Base-by-base conservation (phyloP, 1,140 invertebrate genomes). In the Bathynomus jamesi region DNA sequence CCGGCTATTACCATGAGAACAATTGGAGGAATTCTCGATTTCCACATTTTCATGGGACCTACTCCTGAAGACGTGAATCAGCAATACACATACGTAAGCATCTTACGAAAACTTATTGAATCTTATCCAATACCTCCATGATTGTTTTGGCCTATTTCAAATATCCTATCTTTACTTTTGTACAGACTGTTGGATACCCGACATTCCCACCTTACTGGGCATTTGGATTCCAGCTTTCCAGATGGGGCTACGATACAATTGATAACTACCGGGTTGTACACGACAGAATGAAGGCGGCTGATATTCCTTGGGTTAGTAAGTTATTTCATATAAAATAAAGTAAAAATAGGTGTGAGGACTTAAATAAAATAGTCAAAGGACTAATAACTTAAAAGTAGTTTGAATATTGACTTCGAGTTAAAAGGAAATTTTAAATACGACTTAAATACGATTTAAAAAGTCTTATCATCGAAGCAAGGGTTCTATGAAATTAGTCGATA, bases 201-300 rank as follows among this genome's bases (percentile, higher is more conserved):
- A 78, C 75, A 65, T 81, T 86, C 78, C 84, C 84, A 21, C 84
- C 85, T 21, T 85, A 85, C 74, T 86, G 83, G 84, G 74, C 81
- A 5, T 77, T 86, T 17, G 85, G 85, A 17, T 85, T 85, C 76
- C 85, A 86, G 67, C 78, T 86, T 4, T 84, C 81, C 78, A 79
- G 84, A 24, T 86, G 78, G 76, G 83, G 83, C 24, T 86, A 84
- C 72, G 78, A 79, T 32, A 79, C 71, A 24, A 65, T 83, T 2
- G 77, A 80, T 17, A 78, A 81, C 24, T 82, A 84, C 32, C 75
- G 79, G 17, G 78, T 60, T 3, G 78, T 76, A 10, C 72, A 64
- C 32, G 65, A 83, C 17, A 80, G 83, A 71, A 85, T 80, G 73
- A 77, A 78, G 40, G 76, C 76, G 60, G 73, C 78, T 67, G 77